Percentiles rank a stretch among this genome's conserved stretches.
Conservation (phyloP, 2,888 invertebrate species). For the Drosophila maculinotata region DNA sequence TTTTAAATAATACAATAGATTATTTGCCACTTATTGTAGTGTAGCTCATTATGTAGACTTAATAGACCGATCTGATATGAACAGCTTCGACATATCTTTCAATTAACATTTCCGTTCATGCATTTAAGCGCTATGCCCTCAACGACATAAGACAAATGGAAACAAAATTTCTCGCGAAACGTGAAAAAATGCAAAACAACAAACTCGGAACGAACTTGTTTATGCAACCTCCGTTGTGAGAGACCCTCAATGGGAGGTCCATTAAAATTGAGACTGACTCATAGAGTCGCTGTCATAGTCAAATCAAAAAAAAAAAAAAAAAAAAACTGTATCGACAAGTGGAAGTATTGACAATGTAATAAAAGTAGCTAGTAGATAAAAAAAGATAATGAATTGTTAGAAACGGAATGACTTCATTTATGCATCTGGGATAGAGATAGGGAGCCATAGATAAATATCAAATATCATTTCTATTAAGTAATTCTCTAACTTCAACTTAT, state of each 20-base stretch:
- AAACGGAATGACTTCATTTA: slow-evolving; percentile 10
- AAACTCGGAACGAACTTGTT: slow-evolving; percentile 30
- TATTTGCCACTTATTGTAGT: not conserved
- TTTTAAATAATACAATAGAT: no score
- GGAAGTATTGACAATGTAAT: slow-evolving; percentile 19
- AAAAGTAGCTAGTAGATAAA: slow-evolving; percentile 12
- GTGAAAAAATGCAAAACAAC: slow-evolving; percentile 29
- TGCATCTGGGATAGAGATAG: no score
- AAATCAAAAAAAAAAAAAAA: not conserved
- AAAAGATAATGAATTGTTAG: slow-evolving; percentile 1
- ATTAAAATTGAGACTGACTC: slow-evolving; percentile 26
- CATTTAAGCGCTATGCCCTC: slow-evolving; percentile 27
- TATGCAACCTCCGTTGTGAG: slow-evolving; percentile 34
- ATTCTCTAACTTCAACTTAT: not conserved
- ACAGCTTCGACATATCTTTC: slow-evolving; percentile 41
- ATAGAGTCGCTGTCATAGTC: not conserved
- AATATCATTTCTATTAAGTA: no score
- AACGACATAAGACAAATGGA: slow-evolving; percentile 42
- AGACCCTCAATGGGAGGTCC: slow-evolving; percentile 39
- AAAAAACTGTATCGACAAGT: slow-evolving; percentile 16
- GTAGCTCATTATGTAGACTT: slow-evolving; percentile 24
- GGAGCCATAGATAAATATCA: no score
- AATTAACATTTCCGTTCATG: slow-evolving; percentile 69
- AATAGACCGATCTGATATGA: slow-evolving; percentile 14
- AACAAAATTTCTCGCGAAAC: slow-evolving; percentile 8